Evolutionary conservation across 2,888 invertebrate genomes (phyloP).

Genomic region (Plebejus melissa): DNA sequence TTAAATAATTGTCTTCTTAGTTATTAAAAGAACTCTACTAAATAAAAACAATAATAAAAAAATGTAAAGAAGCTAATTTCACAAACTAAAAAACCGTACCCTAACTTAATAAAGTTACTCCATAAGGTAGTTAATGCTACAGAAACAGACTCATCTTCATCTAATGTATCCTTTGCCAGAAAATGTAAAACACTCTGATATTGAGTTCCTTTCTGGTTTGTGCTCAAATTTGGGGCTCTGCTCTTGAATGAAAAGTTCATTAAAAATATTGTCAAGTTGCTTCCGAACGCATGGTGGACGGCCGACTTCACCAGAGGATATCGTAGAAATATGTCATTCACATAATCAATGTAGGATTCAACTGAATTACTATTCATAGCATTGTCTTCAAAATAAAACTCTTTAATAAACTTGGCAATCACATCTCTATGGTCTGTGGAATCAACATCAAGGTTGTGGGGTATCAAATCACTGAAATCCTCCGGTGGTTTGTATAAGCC

Average conservation of each 20-base stretch:
- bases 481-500: conserved; percentile 45
- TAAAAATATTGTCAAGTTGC: conserved; percentile 51
- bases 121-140: conserved; percentile 49
- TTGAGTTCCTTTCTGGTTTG: background rate
- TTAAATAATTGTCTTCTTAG: too few species aligned
- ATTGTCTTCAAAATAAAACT: conserved; percentile 52
- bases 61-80: too few species aligned
- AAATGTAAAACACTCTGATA: conserved; percentile 47
- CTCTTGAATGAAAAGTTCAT: conserved; percentile 48
- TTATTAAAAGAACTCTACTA: too few species aligned
- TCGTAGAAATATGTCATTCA: conserved; percentile 55
- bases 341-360: conserved; percentile 51
- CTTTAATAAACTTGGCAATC: conserved; percentile 53
- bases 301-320: conserved; percentile 59
- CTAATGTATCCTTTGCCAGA: conserved; percentile 40
- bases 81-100: conserved; percentile 45
- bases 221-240: conserved; percentile 16
- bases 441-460: conserved; percentile 56
- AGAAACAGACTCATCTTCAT: conserved; percentile 39
- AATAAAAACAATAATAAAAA: too few species aligned
- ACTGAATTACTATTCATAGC: conserved; percentile 37
- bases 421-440: conserved; percentile 43
- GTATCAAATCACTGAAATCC: conserved; percentile 52
- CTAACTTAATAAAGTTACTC: conserved; percentile 58
- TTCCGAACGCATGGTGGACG: conserved; percentile 48